A percentile compares a stretch with the other conserved stretches of the same genome.
Conservation (phyloP, 2,888 invertebrate species). For the Cantharis rufa region DNA sequence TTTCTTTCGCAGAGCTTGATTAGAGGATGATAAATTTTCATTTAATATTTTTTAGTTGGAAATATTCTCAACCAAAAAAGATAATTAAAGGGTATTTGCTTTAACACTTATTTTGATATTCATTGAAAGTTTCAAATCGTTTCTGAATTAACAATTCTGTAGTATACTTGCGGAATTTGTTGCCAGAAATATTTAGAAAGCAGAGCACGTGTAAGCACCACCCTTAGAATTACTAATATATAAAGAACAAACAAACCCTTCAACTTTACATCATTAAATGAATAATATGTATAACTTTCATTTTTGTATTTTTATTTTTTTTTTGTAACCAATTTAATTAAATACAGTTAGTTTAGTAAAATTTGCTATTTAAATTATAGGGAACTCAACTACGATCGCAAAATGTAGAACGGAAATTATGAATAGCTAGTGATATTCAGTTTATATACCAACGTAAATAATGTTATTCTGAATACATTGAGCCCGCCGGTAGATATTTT, state of each 20-base stretch:
- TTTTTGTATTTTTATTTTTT: not conserved
- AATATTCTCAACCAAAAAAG: not conserved
- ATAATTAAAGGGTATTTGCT: not conserved
- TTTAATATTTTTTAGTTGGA: not conserved
- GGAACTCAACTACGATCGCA: no score
- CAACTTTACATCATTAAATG: constrained; percentile 16
- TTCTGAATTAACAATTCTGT: constrained; percentile 18
- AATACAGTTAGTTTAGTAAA: not conserved
- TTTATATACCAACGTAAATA: not conserved
- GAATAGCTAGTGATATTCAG: not conserved
- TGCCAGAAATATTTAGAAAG: constrained; percentile 16
- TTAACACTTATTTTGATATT: constrained; percentile 10
- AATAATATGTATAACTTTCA: constrained; percentile 14
- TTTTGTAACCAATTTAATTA: not conserved
- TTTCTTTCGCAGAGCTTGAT: not conserved
- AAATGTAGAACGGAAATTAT: not conserved
- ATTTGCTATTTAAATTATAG: not conserved
- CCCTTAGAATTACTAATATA: constrained; percentile 10
- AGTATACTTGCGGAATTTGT: constrained; percentile 12
- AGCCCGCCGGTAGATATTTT: not conserved
- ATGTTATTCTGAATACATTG: not conserved
- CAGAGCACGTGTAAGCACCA: constrained; percentile 12
- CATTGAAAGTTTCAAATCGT: constrained; percentile 15
- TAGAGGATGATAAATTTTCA: not conserved
- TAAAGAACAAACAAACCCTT: constrained; percentile 17